Percentiles rank a stretch among this genome's conserved stretches.
Conservation (phyloP, 1,140 invertebrate species). For the Ceratina japonica region DNA sequence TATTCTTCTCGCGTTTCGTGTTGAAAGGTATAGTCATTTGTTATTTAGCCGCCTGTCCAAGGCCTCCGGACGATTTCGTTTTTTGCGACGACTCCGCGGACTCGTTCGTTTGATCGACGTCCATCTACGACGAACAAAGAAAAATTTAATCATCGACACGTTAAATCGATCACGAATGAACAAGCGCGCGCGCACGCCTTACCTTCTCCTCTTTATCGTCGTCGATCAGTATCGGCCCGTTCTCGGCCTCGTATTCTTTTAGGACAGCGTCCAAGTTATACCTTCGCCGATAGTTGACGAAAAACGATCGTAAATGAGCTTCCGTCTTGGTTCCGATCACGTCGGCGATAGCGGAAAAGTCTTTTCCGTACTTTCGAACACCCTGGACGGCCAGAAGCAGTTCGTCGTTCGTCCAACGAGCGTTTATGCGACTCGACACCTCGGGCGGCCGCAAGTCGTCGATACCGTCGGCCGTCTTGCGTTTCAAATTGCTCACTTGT, state of each 20-base stretch:
- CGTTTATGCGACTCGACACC: slow-evolving; percentile 87
- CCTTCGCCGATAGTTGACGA: slow-evolving; percentile 92
- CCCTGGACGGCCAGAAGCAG: slow-evolving; percentile 94
- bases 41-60: slow-evolving; percentile 76
- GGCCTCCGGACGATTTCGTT: slow-evolving; percentile 67
- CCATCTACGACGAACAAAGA: slow-evolving; percentile 70
- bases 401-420: slow-evolving; percentile 96
- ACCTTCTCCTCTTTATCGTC: slow-evolving; percentile 81
- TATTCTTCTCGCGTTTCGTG: slow-evolving; percentile 65
- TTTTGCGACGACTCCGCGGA: slow-evolving; percentile 75
- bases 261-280: slow-evolving; percentile 95
- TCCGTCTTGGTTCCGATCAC: slow-evolving; percentile 97
- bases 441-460: slow-evolving; percentile 87
- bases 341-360: slow-evolving; percentile 97
- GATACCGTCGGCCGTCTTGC: slow-evolving; percentile 86
- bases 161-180: background rate
- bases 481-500: slow-evolving; percentile 90
- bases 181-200: slow-evolving; percentile 21
- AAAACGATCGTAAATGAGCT: slow-evolving; percentile 94
- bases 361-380: slow-evolving; percentile 96
- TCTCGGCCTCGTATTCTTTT: slow-evolving; percentile 91
- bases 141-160: background rate
- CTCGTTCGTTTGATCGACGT: slow-evolving; percentile 73
- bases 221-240: slow-evolving; percentile 82
- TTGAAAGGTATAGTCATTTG: slow-evolving; percentile 68